Evolutionary conservation across 2,113 vertebrate genomes (phyloP), one percentile per base, ranked within the genome.

Genomic region (Phycodurus eques): DNA sequence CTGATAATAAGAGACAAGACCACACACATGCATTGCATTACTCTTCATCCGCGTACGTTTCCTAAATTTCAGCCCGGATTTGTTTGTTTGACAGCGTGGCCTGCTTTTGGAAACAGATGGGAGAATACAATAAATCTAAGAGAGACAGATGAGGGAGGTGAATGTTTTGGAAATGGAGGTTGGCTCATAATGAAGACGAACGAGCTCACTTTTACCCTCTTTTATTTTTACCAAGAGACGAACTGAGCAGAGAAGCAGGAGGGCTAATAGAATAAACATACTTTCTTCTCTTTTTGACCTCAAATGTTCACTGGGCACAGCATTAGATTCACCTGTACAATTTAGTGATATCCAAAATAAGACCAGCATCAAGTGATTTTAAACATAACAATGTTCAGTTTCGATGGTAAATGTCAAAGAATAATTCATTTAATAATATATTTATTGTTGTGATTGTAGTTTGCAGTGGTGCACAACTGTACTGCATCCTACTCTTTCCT

Each of bases 131-230:
- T 71, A 57, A 68, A 77, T 75, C 3, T 71, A 77, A 72, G 44
- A 73, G 74, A 81, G 78, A 84, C 63, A 64, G 76, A 83, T 76
- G 74, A 76, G 71, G 63, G 47, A 46, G 43, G 42, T 49, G 49
- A 67, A 74, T 51, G 19, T 71, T 72, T 22, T 22, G 67, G 70
- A 81, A 79, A 79, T 77, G 62, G 66, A 0, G 2, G 73, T 81
- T 80, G 56, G 70, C 62, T 76, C 79, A 51, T 72, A 81, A 88
- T 86, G 72, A 86, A 88, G 82, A 88, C 59, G 67, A 82, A 83
- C 71, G 76, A 71, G 44, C 9, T 12, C 27, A 62, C 56, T 63
- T 80, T 73, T 76, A 56, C 31, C 60, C 62, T 63, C 68, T 69
- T 72, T 12, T 42, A 11, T 64, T 43, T 44, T 20, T 42, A 44